A percentile compares a stretch with the other conserved stretches of the same genome.
Evolutionary conservation across 1,140 invertebrate species (phyloP).

Genomic region (Bursaphelenchus mucronatus): DNA sequence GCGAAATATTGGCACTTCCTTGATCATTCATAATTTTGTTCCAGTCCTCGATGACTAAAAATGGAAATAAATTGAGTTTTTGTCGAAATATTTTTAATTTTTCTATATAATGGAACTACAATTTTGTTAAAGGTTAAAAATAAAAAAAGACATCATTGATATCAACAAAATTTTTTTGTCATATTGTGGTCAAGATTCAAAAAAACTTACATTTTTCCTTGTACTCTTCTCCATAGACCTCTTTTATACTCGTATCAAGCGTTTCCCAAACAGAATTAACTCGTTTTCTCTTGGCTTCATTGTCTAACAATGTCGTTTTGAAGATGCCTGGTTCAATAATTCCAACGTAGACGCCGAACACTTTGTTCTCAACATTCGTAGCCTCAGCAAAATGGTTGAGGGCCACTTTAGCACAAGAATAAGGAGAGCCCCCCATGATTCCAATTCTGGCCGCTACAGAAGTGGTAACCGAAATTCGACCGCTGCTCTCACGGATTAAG

Average conservation of each 20-base stretch:
- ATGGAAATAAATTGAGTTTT: background rate
- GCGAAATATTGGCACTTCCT: conserved; percentile 28
- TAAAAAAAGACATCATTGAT: too few species aligned
- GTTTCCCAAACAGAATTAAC: conserved; percentile 40
- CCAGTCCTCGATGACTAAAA: conserved; percentile 43
- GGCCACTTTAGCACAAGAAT: conserved; percentile 36
- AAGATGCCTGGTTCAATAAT: conserved; percentile 42
- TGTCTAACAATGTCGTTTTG: conserved; percentile 38
- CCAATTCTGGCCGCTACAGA: conserved; percentile 29
- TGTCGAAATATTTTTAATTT: too few species aligned
- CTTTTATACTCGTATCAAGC: conserved; percentile 27
- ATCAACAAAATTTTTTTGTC: too few species aligned
- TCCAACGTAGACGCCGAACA: conserved; percentile 28
- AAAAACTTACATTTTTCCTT: conserved; percentile 43
- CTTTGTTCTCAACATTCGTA: conserved; percentile 34
- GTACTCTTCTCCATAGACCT: conserved; percentile 46
- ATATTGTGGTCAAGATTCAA: too few species aligned
- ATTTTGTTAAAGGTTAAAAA: too few species aligned
- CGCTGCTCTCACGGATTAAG: conserved; percentile 37
- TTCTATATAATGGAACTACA: too few species aligned
- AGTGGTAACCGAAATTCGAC: conserved; percentile 37
- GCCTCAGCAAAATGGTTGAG: conserved; percentile 25
- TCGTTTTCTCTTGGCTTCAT: conserved; percentile 34
- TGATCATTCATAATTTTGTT: conserved; percentile 31
- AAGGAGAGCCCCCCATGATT: conserved; percentile 27